These are phyloP conservation scores for Staurois parvus DNA, from an alignment of 2,797 vertebrate genomes.

Conservation along the genomic window DNA sequence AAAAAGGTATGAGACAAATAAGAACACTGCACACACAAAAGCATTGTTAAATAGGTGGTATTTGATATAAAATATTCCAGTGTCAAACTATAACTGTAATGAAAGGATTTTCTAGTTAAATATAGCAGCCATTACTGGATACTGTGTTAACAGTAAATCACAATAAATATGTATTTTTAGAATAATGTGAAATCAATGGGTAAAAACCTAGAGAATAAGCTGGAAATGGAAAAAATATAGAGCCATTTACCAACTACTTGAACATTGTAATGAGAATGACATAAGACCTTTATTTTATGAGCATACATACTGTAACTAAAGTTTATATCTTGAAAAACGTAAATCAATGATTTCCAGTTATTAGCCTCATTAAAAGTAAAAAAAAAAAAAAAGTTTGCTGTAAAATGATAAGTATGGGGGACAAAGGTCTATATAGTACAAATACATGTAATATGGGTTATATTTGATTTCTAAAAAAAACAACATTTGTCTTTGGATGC, in stretches of 20 bases:
- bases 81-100: not conserved
- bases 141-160: constrained; percentile 41
- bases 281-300: constrained; percentile 10
- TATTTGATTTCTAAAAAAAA: too few relatives aligned
- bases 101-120: constrained; percentile 5
- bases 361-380: not conserved
- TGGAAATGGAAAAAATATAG: constrained; percentile 23
- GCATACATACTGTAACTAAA: not conserved
- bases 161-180: constrained; percentile 22
- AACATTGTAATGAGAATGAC: not conserved
- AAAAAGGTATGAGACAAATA: too few relatives aligned
- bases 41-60: not conserved
- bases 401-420: not conserved
- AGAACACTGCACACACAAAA: too few relatives aligned
- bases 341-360: not conserved
- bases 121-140: constrained; percentile 38
- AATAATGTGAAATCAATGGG: constrained; percentile 34
- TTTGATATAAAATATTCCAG: not conserved
- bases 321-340: not conserved
- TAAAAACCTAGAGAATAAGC: constrained; percentile 16
- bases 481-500: too few relatives aligned
- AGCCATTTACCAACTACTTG: constrained; percentile 1
- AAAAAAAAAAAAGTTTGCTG: too few relatives aligned
- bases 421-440: too few relatives aligned
- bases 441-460: too few relatives aligned